Conservation (phyloP, 2,888 invertebrate species). For the Phania funesta region DNA sequence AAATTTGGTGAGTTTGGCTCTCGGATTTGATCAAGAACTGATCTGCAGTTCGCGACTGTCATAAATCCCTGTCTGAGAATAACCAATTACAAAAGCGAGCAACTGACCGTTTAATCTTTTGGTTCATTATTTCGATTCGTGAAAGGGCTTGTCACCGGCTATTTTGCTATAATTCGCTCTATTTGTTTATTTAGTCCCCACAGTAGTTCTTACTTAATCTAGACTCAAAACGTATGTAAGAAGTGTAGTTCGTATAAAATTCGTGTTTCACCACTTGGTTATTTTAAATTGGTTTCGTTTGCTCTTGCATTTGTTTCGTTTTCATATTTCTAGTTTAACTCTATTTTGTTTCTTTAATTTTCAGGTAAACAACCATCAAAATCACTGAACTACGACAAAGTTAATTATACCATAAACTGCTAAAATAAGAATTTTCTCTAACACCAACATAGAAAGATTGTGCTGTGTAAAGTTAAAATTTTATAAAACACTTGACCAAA, state of each 20-base stretch:
- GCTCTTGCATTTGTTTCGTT: neutral
- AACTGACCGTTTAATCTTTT: no score
- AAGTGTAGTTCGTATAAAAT: neutral
- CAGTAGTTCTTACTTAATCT: no score
- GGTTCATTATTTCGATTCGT: no score
- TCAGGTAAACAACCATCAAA: slow-evolving; percentile 60
- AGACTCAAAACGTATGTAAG: no score
- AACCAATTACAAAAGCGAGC: no score
- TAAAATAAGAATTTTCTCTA: slow-evolving; percentile 10
- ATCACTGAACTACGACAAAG: slow-evolving; percentile 62
- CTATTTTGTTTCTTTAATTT: slow-evolving; percentile 2
- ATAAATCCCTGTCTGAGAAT: no score
- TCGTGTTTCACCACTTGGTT: neutral
- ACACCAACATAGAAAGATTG: slow-evolving; percentile 2
- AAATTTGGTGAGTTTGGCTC: no score
- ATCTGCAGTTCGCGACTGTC: no score
- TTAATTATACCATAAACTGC: slow-evolving; percentile 38
- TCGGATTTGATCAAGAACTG: no score
- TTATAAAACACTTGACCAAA: slow-evolving; percentile 63
- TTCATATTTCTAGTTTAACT: neutral
- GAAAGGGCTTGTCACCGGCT: no score
- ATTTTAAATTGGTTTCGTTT: neutral
- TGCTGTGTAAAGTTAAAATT: slow-evolving; percentile 7
- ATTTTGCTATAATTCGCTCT: no score
- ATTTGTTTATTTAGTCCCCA: no score